Conservation (phyloP, 2,113 vertebrate species). For the Istiophorus platypterus region DNA sequence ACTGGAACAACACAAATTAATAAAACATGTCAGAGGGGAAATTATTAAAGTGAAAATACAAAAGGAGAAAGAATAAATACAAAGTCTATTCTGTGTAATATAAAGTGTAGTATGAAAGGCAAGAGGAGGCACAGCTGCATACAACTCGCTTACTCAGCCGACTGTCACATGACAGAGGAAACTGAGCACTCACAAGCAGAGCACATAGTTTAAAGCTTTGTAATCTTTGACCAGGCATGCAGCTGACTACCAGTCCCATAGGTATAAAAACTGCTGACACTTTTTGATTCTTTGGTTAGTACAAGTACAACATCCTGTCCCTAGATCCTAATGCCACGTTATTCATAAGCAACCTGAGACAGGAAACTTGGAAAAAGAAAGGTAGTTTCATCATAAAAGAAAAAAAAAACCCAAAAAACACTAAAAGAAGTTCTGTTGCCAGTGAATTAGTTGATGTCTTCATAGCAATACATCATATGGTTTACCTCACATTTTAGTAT, state of each 20-base stretch:
- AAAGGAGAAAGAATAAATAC: not conserved
- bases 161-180: constrained; percentile 78
- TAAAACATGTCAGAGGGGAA: not conserved
- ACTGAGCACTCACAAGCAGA: constrained; percentile 26
- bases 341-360: constrained; percentile 22
- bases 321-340: constrained; percentile 16
- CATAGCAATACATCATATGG: not conserved
- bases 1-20: not conserved
- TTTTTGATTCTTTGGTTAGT: constrained; percentile 30
- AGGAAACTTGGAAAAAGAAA: not conserved
- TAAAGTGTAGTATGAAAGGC: not conserved
- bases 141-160: constrained; percentile 63
- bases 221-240: constrained; percentile 75
- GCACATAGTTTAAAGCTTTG: constrained; percentile 61
- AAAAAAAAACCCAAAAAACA: not conserved
- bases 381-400: not conserved
- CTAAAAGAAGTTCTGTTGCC: not conserved
- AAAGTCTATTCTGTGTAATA: not conserved
- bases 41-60: not conserved
- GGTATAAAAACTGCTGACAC: constrained; percentile 70
- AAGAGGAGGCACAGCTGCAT: not conserved
- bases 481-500: not conserved
- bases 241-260: constrained; percentile 57
- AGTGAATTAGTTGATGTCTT: not conserved
- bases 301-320: constrained; percentile 70